Base-by-base conservation (phyloP, 2,888 invertebrate genomes). In the Neoascia interrupta region DNA sequence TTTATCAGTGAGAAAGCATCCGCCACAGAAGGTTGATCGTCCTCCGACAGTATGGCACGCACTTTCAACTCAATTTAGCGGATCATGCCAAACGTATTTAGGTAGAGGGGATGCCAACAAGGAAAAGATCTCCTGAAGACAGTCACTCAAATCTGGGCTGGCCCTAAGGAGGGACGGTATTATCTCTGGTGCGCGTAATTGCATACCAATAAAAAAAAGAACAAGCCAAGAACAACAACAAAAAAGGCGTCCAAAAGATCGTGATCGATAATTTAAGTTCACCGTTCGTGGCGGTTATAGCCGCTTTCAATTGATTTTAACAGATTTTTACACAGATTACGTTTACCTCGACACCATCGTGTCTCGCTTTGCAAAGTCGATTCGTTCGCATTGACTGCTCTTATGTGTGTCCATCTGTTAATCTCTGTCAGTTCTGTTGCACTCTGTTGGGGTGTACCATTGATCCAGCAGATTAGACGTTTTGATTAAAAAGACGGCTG, bases 261-360 rank as follows among this genome's bases (percentile, higher is more conserved):
- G 79, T 79, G 79, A 73, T 79, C 79, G 79, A 79, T 79, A 79
- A 79, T 66, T 79, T 73, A 73, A 61, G 66, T 79, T 54, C 54
- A 79, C 66, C 54, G 66, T 66, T 61, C 60, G 61, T 61, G n/a
- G 73, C 49, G 66, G 66, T 61, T 61, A 54, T 54, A 68, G 79
- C 61, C 60, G 39, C 68, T 54, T 79, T 49, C 73, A 68, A 79
- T 79, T 79, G 79, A 79, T 79, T 79, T 79, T 79, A 68, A 73
- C 51, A 73, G 79, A 79, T 79, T 73, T 23, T 68, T 73, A 49
- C 72, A 73, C 73, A 79, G 79, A 79, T 79, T 73, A 56, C 61
- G 61, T 79, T 79, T 49, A 31, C 54, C 56, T 54, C 73, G 72
- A 73, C 73, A 79, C 60, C 43, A n/a, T 16, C 60, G 41, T 41